Evolutionary conservation across 2,888 invertebrate species (phyloP).

Genomic region (Dendrolimus houi): DNA sequence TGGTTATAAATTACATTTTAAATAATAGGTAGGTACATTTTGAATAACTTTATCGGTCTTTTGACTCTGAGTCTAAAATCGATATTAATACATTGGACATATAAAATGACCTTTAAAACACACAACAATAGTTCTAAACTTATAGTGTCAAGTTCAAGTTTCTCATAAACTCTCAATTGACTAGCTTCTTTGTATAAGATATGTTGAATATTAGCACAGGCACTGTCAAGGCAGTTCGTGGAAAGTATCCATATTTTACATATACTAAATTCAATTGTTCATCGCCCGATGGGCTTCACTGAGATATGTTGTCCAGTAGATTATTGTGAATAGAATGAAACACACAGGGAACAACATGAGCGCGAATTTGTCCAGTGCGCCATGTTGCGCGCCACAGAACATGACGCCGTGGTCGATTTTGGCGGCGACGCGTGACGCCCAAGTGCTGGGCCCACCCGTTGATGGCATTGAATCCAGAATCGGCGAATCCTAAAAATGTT

Average conservation of each 20-base stretch:
- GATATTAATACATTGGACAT: not conserved
- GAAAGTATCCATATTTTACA: not conserved
- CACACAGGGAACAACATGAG: slow-evolving; percentile 77
- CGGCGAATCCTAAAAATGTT: slow-evolving; percentile 54
- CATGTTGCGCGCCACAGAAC: slow-evolving; percentile 79
- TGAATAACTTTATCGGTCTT: no score
- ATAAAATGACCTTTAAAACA: slow-evolving; percentile 2
- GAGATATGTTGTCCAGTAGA: slow-evolving; percentile 79
- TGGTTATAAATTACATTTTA: no score
- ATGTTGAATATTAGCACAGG: not conserved
- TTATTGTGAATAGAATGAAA: slow-evolving; percentile 74
- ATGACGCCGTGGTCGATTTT: slow-evolving; percentile 72
- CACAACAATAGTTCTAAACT: not conserved
- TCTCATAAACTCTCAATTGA: not conserved
- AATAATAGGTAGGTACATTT: no score
- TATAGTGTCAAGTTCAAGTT: no score
- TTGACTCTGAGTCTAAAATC: no score
- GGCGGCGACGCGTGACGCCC: slow-evolving; percentile 47
- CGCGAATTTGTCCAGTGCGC: slow-evolving; percentile 76
- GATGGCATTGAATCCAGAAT: slow-evolving; percentile 57
- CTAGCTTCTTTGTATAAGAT: not conserved
- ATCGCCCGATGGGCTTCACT: slow-evolving; percentile 67
- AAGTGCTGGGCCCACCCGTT: slow-evolving; percentile 34
- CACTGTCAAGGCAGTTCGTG: slow-evolving; percentile 6
- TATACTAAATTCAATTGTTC: slow-evolving; percentile 30